Conservation (phyloP, 1,140 invertebrate species). For the Sycophila sp. region DNA sequence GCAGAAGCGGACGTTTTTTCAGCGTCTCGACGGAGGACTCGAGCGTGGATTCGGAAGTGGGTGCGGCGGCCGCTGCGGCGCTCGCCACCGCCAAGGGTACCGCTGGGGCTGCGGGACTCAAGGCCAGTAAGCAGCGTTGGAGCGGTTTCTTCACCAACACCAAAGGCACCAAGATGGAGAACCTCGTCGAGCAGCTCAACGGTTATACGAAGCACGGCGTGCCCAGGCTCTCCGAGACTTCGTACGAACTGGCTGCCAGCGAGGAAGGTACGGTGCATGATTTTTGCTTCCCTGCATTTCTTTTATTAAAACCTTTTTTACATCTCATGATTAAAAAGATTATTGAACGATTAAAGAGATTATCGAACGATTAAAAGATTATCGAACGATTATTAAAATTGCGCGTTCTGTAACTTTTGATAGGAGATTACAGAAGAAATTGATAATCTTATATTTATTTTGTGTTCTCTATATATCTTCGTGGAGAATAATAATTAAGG, state of each 20-base stretch:
- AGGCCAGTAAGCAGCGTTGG: slow-evolving; percentile 72
- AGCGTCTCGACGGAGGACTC: slow-evolving; percentile 73
- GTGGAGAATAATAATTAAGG: too few species aligned
- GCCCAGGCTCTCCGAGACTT: slow-evolving; percentile 63
- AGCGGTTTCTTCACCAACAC: slow-evolving; percentile 74
- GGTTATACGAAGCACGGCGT: slow-evolving; percentile 76
- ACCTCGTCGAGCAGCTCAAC: slow-evolving; percentile 73
- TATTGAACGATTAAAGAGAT: too few species aligned
- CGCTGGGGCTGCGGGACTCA: slow-evolving; percentile 41
- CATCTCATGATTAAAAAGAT: too few species aligned
- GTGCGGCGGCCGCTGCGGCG: slow-evolving; percentile 41
- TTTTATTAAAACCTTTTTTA: too few species aligned
- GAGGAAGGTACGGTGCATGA: slow-evolving; percentile 65
- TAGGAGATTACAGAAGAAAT: too few species aligned
- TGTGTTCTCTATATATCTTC: too few species aligned
- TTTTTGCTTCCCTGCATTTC: too few species aligned
- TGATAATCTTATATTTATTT: too few species aligned
- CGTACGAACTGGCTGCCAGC: slow-evolving; percentile 55
- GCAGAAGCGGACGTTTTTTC: slow-evolving; percentile 69
- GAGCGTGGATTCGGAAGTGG: slow-evolving; percentile 60
- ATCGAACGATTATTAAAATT: too few species aligned
- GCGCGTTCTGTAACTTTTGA: too few species aligned
- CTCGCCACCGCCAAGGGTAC: slow-evolving; percentile 53
- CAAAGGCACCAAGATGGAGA: slow-evolving; percentile 74
- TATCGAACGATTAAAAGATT: too few species aligned